phyloP scores from a whole-genome alignment of 2,113 vertebrate genomes.

The Ammodramus savannarum region DNA sequence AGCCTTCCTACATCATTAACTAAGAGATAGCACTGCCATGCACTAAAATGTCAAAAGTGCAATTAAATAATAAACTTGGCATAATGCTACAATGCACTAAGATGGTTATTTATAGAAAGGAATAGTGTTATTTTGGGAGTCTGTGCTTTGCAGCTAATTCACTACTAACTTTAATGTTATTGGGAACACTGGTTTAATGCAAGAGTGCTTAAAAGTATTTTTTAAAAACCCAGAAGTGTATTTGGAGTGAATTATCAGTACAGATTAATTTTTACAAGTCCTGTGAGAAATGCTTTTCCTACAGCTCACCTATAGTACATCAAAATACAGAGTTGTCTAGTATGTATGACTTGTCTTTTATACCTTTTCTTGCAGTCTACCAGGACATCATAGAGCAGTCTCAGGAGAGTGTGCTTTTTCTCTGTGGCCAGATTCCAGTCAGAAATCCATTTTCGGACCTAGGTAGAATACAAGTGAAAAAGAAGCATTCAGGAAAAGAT shows the following conservation, averaged over 20 bases:
- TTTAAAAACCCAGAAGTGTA: neutral
- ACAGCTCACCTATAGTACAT: neutral
- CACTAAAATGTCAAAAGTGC: conserved; percentile 30
- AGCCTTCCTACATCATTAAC: neutral
- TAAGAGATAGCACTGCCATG: conserved; percentile 18
- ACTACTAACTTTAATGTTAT: neutral
- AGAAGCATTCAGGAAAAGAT: neutral
- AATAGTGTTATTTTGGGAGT: neutral
- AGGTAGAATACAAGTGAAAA: neutral
- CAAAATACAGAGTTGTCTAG: neutral
- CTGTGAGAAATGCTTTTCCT: neutral
- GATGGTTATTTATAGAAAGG: neutral
- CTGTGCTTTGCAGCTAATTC: neutral
- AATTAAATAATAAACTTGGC: conserved; percentile 35
- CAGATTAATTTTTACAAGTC: neutral
- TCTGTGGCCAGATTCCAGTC: conserved; percentile 96
- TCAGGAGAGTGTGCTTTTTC: conserved; percentile 92
- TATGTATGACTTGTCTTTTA: neutral
- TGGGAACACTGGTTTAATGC: neutral
- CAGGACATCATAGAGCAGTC: conserved; percentile 93
- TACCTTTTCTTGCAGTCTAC: conserved; percentile 98
- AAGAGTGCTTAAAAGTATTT: neutral
- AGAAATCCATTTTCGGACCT: conserved; percentile 98
- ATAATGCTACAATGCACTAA: neutral
- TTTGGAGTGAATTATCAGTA: neutral